A percentile compares a stretch with the other conserved stretches of the same genome.
Conservation (phyloP, 2,797 vertebrate genomes). For the Paramormyrops hopkinsi region DNA sequence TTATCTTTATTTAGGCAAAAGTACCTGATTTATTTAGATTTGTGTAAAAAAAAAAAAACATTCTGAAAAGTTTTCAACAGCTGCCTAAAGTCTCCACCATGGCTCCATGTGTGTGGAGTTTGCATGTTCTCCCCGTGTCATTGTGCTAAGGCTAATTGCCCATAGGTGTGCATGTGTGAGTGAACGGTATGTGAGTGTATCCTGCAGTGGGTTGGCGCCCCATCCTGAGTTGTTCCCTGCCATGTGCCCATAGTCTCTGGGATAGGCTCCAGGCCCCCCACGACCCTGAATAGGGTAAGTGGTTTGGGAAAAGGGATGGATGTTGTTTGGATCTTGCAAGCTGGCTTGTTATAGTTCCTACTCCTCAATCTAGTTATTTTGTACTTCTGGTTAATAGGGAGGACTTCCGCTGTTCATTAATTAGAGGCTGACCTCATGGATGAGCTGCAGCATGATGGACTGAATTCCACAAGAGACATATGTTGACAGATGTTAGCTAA, state of each 20-base stretch:
- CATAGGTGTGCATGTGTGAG: neutral
- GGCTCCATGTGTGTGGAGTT: neutral
- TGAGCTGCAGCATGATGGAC: neutral
- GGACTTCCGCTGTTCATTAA: neutral
- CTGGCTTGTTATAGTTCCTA: neutral
- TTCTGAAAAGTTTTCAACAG: neutral
- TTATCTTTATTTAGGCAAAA: neutral
- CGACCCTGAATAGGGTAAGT: neutral
- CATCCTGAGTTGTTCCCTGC: neutral
- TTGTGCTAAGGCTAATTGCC: neutral
- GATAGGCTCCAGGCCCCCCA: neutral
- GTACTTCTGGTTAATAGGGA: neutral
- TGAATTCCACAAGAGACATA: neutral
- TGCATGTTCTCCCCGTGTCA: neutral
- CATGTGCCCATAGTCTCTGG: neutral
- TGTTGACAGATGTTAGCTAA: neutral
- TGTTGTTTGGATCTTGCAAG: neutral
- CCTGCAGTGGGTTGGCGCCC: neutral
- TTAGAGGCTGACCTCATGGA: neutral
- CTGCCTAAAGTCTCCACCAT: neutral
- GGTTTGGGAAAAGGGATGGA: neutral
- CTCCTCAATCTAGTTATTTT: neutral
- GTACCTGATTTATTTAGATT: neutral
- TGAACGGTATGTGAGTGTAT: neutral
- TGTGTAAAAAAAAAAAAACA: neutral